Evolutionary conservation across 1,140 invertebrate species (phyloP).

Genomic region (Sarcophaga peregrina): DNA sequence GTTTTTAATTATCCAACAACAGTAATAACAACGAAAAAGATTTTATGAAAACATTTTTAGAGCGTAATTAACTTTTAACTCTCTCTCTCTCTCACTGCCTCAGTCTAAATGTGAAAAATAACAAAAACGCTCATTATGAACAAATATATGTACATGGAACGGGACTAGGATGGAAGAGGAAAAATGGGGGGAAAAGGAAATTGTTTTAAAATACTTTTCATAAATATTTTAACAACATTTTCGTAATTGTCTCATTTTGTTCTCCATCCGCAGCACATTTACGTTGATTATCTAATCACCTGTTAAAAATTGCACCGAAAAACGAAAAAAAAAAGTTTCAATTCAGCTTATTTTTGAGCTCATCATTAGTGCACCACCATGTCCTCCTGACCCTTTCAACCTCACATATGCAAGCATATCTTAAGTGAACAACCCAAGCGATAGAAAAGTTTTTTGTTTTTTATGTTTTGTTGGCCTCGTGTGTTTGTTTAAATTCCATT

Average conservation of each 20-base stretch:
- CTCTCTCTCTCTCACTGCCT: too few relatives aligned
- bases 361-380: background rate
- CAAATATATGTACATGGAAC: too few relatives aligned
- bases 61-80: too few relatives aligned
- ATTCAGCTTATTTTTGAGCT: background rate
- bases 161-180: background rate
- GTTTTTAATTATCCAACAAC: too few relatives aligned
- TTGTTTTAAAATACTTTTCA: conserved; percentile 39
- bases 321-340: conserved; percentile 4
- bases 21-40: too few relatives aligned
- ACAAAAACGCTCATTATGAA: too few relatives aligned
- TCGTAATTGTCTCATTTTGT: conserved; percentile 29
- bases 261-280: background rate
- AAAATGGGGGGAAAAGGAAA: background rate
- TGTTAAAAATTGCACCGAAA: conserved; percentile 19
- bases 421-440: too few relatives aligned
- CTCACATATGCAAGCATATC: background rate
- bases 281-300: conserved; percentile 36
- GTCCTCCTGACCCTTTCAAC: background rate
- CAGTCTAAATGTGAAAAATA: too few relatives aligned
- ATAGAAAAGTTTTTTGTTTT: too few relatives aligned
- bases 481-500: conserved; percentile 33
- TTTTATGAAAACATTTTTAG: too few relatives aligned
- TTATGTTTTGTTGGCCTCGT: too few relatives aligned
- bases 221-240: conserved; percentile 28